Evolutionary conservation across 2,113 vertebrate genomes (phyloP).

Genomic region (Scophthalmus maximus): DNA sequence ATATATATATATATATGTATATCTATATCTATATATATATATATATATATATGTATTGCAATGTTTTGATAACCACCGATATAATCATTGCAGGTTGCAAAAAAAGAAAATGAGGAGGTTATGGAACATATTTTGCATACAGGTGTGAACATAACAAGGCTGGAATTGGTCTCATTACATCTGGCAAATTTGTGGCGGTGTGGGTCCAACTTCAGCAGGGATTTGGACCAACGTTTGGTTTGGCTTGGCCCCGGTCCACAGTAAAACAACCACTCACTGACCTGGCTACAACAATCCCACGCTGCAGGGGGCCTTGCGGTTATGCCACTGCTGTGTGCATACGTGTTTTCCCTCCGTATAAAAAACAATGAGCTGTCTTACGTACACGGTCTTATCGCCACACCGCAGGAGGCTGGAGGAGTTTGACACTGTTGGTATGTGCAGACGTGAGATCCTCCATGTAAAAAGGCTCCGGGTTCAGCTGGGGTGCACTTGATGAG

Average conservation of each 20-base stretch:
- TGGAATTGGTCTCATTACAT: conserved; percentile 23
- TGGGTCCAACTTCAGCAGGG: conserved; percentile 30
- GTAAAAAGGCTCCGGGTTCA: conserved; percentile 16
- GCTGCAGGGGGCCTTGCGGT: conserved; percentile 56
- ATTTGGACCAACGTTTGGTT: conserved; percentile 54
- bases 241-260: conserved; percentile 41
- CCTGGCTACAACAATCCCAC: conserved; percentile 63
- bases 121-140: conserved; percentile 13
- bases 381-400: conserved; percentile 51
- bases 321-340: conserved; percentile 52
- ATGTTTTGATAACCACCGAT: no score
- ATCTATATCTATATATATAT: no score
- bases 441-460: conserved; percentile 54
- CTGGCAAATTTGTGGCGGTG: conserved; percentile 38
- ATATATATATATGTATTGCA: no score
- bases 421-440: conserved; percentile 50
- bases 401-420: conserved; percentile 37
- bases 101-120: background rate
- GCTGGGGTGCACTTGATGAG: background rate
- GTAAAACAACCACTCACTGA: conserved; percentile 51
- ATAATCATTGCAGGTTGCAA: background rate
- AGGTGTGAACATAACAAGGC: conserved; percentile 11
- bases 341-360: conserved; percentile 49
- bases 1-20: no score
- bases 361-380: conserved; percentile 54